Evolutionary conservation across 30 jellyfish, hydroid and myxozoan genomes (phyloP), one percentile per base, ranked within the genome.

Genomic region (Aurelia coerulea): DNA sequence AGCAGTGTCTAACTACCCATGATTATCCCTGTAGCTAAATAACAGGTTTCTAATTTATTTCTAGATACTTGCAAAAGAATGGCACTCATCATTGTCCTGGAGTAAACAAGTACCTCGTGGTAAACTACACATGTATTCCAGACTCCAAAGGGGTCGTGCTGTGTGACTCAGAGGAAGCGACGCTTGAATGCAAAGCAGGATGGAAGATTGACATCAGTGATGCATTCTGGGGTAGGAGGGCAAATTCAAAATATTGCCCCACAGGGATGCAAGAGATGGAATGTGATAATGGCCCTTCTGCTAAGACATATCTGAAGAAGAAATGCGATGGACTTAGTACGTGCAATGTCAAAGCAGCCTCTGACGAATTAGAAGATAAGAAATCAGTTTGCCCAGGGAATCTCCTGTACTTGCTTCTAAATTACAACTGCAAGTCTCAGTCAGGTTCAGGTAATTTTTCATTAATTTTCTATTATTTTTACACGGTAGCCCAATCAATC

Each of bases 11-110:
- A n/a, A n/a, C n/a, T n/a, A n/a, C n/a, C n/a, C n/a, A n/a, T n/a
- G 2, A 23, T 23, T 23, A 23, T 0, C 29, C 29, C 0, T 23
- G 29, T 23, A 23, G 29, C 29, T 23, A 23, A 23, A 23, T 39
- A 39, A 39, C 51, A 39, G 51, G 14, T 46, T 0, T 15, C 83
- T 0, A 3, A 76, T 53, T 18, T 14, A 33, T 35, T 62, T 51
- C 6, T 76, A 93, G 98, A 56, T 74, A 85, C 41, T 74, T 94
- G 18, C 99, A 94, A 74, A 94, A 86, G 76, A 89, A 94, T 46
- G 96, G 96, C 29, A 69, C 97, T 13, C 93, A 81, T 76, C 99
- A 94, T 66, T 94, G 99, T 68, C 97, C 99, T 2, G 99, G 99
- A 5, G 99, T 94, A n/a, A 89, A 94, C 88, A 94, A 94, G 68